A percentile compares a stretch with the other conserved stretches of the same genome.
phyloP scores from a whole-genome alignment of 2,113 vertebrate species.

The Noctilio leporinus region DNA sequence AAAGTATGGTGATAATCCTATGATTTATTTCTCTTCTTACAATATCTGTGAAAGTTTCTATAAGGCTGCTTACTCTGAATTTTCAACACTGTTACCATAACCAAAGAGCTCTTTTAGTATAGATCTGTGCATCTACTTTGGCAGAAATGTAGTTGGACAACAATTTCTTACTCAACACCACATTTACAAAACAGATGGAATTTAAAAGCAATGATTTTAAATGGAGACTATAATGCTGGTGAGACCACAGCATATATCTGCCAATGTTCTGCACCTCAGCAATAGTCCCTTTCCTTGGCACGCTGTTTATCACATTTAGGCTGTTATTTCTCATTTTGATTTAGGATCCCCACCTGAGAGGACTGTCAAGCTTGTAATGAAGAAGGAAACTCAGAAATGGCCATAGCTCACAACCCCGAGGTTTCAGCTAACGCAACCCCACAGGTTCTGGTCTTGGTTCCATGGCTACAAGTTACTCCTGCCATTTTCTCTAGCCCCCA shows the following conservation, averaged over 20 bases:
- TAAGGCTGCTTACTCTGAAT: not conserved
- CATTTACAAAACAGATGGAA: constrained; percentile 49
- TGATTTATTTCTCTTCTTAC: not conserved
- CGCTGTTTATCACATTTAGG: not conserved
- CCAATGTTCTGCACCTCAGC: not conserved
- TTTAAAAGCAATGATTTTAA: not conserved
- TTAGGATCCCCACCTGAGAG: not conserved
- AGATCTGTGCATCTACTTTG: not conserved
- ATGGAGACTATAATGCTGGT: not conserved
- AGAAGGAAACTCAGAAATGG: not conserved
- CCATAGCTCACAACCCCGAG: not conserved
- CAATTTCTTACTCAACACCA: constrained; percentile 22
- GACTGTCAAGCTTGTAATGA: not conserved
- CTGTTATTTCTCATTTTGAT: not conserved
- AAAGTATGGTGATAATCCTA: not conserved
- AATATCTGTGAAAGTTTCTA: not conserved
- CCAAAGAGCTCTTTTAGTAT: not conserved
- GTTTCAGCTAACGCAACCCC: not conserved
- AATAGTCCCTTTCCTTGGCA: not conserved
- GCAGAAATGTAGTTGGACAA: constrained; percentile 37
- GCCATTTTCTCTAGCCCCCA: not conserved
- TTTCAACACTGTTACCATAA: not conserved
- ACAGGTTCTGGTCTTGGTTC: not conserved
- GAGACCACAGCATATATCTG: not conserved
- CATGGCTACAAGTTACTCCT: too few species aligned